phyloP scores from a whole-genome alignment of 2,797 vertebrate genomes.

The Sparidentex hasta region DNA sequence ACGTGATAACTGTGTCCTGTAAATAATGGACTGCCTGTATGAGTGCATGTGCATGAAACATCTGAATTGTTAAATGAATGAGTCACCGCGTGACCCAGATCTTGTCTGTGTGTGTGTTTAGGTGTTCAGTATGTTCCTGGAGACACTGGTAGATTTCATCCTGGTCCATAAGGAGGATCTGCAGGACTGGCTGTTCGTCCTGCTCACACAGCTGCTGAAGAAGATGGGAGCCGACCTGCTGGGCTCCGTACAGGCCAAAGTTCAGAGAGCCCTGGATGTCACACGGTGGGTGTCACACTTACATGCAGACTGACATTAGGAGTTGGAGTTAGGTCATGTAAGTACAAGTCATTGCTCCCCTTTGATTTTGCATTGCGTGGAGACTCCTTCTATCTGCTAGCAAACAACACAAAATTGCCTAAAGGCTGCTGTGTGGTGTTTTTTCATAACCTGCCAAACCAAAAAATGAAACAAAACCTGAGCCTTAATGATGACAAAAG shows the following conservation, averaged over 20 bases:
- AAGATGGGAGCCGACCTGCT: slow-evolving; percentile 99
- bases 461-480: too few relatives aligned
- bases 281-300: slow-evolving; percentile 87
- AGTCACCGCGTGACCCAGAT: slow-evolving; percentile 55
- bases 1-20: slow-evolving; percentile 1
- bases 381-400: too few relatives aligned
- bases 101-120: slow-evolving; percentile 71
- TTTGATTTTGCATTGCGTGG: too few relatives aligned
- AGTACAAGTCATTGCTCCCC: neutral
- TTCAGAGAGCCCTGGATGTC: slow-evolving; percentile 96
- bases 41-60: slow-evolving; percentile 36
- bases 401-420: too few relatives aligned
- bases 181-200: slow-evolving; percentile 96
- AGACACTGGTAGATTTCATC: slow-evolving; percentile 97
- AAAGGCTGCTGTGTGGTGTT: too few relatives aligned
- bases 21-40: slow-evolving; percentile 12
- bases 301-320: neutral
- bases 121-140: slow-evolving; percentile 99
- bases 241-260: slow-evolving; percentile 97
- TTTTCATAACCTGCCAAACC: too few relatives aligned
- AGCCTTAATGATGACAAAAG: too few relatives aligned
- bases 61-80: neutral
- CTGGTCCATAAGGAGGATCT: slow-evolving; percentile 96
- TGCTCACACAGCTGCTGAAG: slow-evolving; percentile 96
- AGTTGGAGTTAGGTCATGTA: neutral